phyloP scores from a whole-genome alignment of 1,140 invertebrate genomes.

The Nephila pilipes region DNA sequence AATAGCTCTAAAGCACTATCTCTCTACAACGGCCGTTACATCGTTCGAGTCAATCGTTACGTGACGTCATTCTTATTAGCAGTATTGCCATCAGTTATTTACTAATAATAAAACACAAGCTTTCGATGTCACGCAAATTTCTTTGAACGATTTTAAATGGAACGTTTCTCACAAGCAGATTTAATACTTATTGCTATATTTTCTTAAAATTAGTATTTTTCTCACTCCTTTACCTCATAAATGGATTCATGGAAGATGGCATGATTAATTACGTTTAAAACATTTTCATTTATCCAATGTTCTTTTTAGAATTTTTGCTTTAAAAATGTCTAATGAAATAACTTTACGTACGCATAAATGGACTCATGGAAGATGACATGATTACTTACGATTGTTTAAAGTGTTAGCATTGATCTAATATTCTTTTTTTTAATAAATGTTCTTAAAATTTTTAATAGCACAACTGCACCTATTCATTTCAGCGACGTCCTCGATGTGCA shows the following conservation, averaged over 20 bases:
- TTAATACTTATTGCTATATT: background rate
- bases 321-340: too few species aligned
- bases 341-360: slow-evolving; percentile 6
- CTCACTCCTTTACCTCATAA: background rate
- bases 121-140: background rate
- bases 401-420: background rate
- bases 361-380: background rate
- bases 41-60: background rate
- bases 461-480: background rate
- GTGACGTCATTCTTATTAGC: background rate
- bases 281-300: background rate
- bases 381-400: background rate
- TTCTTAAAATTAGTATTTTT: background rate
- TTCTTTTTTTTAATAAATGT: background rate
- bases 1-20: slow-evolving; percentile 31
- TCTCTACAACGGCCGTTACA: background rate
- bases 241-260: slow-evolving; percentile 9
- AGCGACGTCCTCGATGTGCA: background rate
- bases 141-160: background rate
- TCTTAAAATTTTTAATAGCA: too few species aligned
- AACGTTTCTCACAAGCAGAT: background rate
- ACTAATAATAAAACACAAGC: background rate
- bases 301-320: background rate
- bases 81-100: background rate
- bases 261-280: background rate